These are phyloP conservation scores for Parapsyche elsis DNA, from an alignment of 1,140 invertebrate genomes.

Conservation along the genomic window DNA sequence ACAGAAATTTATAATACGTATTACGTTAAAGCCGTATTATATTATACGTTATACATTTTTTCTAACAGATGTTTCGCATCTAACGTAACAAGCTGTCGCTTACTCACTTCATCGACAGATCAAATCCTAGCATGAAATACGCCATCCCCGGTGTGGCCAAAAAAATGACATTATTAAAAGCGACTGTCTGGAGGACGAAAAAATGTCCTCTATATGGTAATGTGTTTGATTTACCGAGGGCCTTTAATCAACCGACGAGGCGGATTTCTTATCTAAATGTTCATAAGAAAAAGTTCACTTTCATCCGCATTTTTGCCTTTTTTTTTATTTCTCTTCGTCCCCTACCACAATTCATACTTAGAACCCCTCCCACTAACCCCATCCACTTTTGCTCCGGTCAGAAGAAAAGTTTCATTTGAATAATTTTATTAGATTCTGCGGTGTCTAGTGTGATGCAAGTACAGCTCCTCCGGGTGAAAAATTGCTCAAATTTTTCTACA, in stretches of 20 bases:
- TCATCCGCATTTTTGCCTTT: slow-evolving; percentile 17
- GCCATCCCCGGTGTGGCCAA: too few species aligned
- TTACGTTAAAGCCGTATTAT: too few species aligned
- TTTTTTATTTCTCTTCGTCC: background rate
- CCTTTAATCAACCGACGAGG: slow-evolving; percentile 31
- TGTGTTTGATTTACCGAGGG: slow-evolving; percentile 41
- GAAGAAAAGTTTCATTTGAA: slow-evolving; percentile 42
- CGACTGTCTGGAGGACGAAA: slow-evolving; percentile 28
- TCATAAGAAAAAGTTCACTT: slow-evolving; percentile 41
- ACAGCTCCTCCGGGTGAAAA: slow-evolving; percentile 20
- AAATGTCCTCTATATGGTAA: slow-evolving; percentile 43
- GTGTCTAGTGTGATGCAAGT: slow-evolving; percentile 15
- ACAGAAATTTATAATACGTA: too few species aligned
- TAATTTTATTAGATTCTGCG: slow-evolving; percentile 44
- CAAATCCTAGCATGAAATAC: too few species aligned
- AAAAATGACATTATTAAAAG: slow-evolving; percentile 20
- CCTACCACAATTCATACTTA: background rate
- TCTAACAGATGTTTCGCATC: too few species aligned
- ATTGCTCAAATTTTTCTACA: slow-evolving; percentile 10
- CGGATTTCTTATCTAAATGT: slow-evolving; percentile 45
- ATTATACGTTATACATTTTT: too few species aligned
- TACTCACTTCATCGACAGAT: too few species aligned
- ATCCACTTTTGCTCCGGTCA: slow-evolving; percentile 1
- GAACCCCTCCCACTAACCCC: background rate
- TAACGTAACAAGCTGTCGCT: too few species aligned